A percentile compares a stretch with the other conserved stretches of the same genome.
Conservation (phyloP, 2,113 vertebrate species). For the Neodon shergylaensis region DNA sequence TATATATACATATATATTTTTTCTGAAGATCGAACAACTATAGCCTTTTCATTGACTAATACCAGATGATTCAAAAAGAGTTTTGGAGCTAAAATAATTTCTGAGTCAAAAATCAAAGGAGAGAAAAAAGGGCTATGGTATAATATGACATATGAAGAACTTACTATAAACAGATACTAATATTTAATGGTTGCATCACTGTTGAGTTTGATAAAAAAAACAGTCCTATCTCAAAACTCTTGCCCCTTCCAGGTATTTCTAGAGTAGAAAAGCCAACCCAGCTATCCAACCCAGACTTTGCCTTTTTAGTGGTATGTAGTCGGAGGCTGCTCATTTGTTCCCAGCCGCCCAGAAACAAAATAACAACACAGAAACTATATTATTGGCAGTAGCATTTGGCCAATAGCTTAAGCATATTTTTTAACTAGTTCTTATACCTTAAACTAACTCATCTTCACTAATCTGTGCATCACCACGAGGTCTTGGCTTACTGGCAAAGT, state of each 20-base stretch:
- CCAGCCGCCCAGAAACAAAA: no score
- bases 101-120: conserved; percentile 31
- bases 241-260: background rate
- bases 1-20: background rate
- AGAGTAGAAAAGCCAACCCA: background rate
- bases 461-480: no score
- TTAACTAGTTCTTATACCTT: no score
- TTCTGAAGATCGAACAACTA: conserved; percentile 11
- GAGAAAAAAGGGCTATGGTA: background rate
- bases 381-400: no score
- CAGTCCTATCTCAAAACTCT: background rate
- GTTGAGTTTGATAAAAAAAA: background rate
- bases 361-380: no score
- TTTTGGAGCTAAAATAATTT: conserved; percentile 22
- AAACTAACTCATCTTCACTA: no score
- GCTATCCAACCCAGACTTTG: background rate
- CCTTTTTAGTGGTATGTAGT: background rate
- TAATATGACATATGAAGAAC: background rate
- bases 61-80: background rate
- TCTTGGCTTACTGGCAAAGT: no score
- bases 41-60: background rate
- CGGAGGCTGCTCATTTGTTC: no score
- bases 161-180: background rate
- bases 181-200: background rate
- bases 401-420: no score